Base-by-base conservation (phyloP, 2,797 vertebrate genomes). In the Myotis pilosus region DNA sequence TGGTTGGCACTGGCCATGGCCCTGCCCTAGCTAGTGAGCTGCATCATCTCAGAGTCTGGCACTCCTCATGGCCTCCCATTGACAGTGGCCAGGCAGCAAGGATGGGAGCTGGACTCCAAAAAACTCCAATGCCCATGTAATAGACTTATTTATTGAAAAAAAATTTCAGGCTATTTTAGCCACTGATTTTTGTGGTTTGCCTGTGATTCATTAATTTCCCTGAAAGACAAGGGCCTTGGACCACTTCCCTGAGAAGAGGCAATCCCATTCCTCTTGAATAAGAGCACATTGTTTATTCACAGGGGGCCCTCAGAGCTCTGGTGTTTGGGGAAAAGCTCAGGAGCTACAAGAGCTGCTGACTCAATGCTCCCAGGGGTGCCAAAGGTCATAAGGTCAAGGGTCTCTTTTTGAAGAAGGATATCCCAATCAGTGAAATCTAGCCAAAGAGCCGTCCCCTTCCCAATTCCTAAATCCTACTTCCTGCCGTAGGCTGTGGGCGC, bases 131-230 rank as follows among this genome's bases (percentile, higher is more conserved):
- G 20, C 93, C 38, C 36, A 69, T 96, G 74, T 41, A 81, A 69
- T 72, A 72, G 11, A 87, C 80, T 91, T 79, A 68, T 89, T 57
- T 44, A 53, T 60, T 85, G 5, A 38, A 76, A 81, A 66, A 47
- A 69, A 22, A 2, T 17, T n/a, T 87, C 75, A 92, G 57, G 47
- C 60, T 82, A 96, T 95, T 95, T 95, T 75, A 82, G 89, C 68
- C 81, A 81, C 53, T 90, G 84, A 82, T 75, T 88, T 94, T 89
- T 93, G 81, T 96, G 94, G 89, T 68, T 95, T 95, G 94, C 89
- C 89, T 95, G 47, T 79, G 38, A 60, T 96, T 90, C 92, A 92
- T 55, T 72, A 85, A 95, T 92, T 92, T 93, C 57, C 81, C 91
- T 95, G 55, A 92, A 87, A 96, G 87, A 85, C 78, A 33, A 87